These are phyloP conservation scores for Cyclophora albipunctata DNA, from an alignment of 2,888 invertebrate species.

Conservation along the genomic window DNA sequence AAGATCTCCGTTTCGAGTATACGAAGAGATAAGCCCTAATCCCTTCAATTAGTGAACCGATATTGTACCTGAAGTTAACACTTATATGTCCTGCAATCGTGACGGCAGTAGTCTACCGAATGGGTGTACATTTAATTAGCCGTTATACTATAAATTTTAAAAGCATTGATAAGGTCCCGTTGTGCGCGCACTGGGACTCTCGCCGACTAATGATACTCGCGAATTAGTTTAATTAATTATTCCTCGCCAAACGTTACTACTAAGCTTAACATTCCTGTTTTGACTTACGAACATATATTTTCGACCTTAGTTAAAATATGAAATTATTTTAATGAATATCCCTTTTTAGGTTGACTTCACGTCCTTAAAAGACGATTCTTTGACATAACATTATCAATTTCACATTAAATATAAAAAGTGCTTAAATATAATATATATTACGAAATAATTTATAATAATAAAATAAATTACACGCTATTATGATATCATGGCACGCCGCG, in stretches of 20 bases:
- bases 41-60: slow-evolving; percentile 53
- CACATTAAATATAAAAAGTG: too few relatives aligned
- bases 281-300: too few relatives aligned
- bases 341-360: too few relatives aligned
- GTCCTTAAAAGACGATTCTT: too few relatives aligned
- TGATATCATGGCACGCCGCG: slow-evolving; percentile 16
- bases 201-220: slow-evolving; percentile 48
- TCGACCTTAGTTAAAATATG: too few relatives aligned
- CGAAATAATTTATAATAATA: slow-evolving; percentile 4
- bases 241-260: slow-evolving; percentile 32
- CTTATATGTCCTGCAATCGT: slow-evolving; percentile 46
- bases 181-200: slow-evolving; percentile 25
- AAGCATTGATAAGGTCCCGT: slow-evolving; percentile 66
- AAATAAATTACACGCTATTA: slow-evolving; percentile 18
- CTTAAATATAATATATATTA: too few relatives aligned
- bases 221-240: slow-evolving; percentile 63
- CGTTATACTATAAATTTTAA: slow-evolving; percentile 67
- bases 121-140: slow-evolving; percentile 65
- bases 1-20: too few relatives aligned
- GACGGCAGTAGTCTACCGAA: slow-evolving; percentile 52
- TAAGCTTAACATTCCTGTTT: slow-evolving; percentile 9
- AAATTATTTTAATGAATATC: too few relatives aligned
- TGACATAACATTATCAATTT: too few relatives aligned
- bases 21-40: neutral
- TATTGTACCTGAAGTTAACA: slow-evolving; percentile 47